phyloP scores from a whole-genome alignment of 1,140 invertebrate species.

The Holotrichia oblita region DNA sequence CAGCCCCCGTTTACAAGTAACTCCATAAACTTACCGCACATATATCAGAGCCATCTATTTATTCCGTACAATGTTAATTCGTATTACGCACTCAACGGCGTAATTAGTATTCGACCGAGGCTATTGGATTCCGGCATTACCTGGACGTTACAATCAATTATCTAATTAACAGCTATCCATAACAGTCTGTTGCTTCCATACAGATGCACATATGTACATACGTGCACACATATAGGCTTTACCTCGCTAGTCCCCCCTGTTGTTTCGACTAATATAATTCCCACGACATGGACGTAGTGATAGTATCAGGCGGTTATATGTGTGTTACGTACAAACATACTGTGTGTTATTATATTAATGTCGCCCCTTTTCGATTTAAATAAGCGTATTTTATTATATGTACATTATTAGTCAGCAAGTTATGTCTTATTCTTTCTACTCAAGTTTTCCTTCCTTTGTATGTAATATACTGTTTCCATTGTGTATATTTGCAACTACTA shows the following conservation, averaged over 20 bases:
- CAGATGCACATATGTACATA: not conserved
- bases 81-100: conserved; percentile 12
- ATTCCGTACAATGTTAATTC: conserved; percentile 15
- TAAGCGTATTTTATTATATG: too few species aligned
- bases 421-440: too few species aligned
- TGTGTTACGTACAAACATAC: too few species aligned
- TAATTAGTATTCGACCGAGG: conserved; percentile 24
- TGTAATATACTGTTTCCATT: too few species aligned
- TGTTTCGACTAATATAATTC: conserved; percentile 4
- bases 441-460: too few species aligned
- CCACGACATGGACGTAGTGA: not conserved
- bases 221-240: not conserved
- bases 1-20: not conserved
- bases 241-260: not conserved
- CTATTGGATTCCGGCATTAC: conserved; percentile 36
- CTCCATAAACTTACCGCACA: not conserved
- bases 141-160: conserved; percentile 35
- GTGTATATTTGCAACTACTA: too few species aligned
- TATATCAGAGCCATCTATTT: conserved; percentile 23
- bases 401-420: too few species aligned
- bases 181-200: conserved; percentile 25
- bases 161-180: conserved; percentile 35
- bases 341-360: too few species aligned
- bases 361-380: too few species aligned
- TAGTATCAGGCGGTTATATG: too few species aligned